Base-by-base conservation (phyloP, 2,888 invertebrate species). In the Mythimna lalbum region DNA sequence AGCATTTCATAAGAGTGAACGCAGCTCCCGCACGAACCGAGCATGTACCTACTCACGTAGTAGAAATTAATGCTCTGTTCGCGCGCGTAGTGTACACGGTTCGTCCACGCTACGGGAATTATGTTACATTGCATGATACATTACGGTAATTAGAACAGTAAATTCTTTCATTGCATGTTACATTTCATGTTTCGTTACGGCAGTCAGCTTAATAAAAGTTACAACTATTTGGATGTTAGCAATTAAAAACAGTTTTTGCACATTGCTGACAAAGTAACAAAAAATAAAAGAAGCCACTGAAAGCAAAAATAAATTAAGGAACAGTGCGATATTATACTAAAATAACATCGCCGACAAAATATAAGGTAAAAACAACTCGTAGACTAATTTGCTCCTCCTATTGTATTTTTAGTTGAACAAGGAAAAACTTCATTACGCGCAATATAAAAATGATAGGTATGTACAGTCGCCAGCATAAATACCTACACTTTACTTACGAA, bases 381-480 rank as follows among this genome's bases (percentile, higher is more conserved):
- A 67, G 66, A 82, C 62, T 81, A 82, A 80, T 69, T 81, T 56
- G 65, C 50, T 73, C 52, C 67, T 19, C 39, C 56, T 39, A 69
- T 85, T 83, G 78, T 81, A 72, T 79, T 83, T 85, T 84, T 80
- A 85, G 76, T 84, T 78, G 76, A 69, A 83, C 75, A 83, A 82
- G 73, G 68, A 60, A 64, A 80, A 76, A 76, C 70, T 73, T 76
- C 76, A 75, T 84, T 83, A 67, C 57, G 7, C 59, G 43, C 63
- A 39, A 66, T 62, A 77, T 69, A 75, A 77, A 63, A 78, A 65
- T n/a, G 52, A 49, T 59, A 36, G n/a, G 21, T 14, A 36, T n/a
- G 21, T 57, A 57, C 57, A 57, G 33, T 57, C 23, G 21, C 39
- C 14, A 57, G 3, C 36, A 33, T 31, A 21, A 33, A 31, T 50